A percentile compares a stretch with the other conserved stretches of the same genome.
Conservation (phyloP, 1,140 invertebrate species). For the Drosophila orena region DNA sequence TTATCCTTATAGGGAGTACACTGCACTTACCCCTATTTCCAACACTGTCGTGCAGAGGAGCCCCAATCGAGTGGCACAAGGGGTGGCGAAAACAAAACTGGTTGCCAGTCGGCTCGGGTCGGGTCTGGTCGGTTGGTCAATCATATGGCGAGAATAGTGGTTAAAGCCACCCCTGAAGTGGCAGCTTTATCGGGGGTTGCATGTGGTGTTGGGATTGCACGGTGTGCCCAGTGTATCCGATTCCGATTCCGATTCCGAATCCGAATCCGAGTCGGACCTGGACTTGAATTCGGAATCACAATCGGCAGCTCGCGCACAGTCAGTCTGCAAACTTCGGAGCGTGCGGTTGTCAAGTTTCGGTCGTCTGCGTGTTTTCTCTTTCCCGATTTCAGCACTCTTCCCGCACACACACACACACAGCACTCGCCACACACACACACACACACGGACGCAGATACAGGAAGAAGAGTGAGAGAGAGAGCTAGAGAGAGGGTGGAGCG, state of each 20-base stretch:
- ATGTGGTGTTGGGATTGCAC: not conserved
- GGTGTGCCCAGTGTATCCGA: no score
- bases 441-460: not conserved
- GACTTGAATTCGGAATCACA: not conserved
- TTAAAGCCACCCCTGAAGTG: slow-evolving; percentile 32
- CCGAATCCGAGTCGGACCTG: not conserved
- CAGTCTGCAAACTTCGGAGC: slow-evolving; percentile 74
- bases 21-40: not conserved
- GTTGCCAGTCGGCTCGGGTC: slow-evolving; percentile 23
- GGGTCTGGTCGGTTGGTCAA: not conserved
- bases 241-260: not conserved
- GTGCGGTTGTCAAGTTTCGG: slow-evolving; percentile 68
- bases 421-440: slow-evolving; percentile 21
- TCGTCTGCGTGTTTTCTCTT: slow-evolving; percentile 64
- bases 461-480: slow-evolving; percentile 6
- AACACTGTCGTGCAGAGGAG: slow-evolving; percentile 22
- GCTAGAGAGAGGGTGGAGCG: slow-evolving; percentile 14
- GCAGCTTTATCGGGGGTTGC: slow-evolving; percentile 68
- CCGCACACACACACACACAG: slow-evolving; percentile 49
- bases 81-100: slow-evolving; percentile 22
- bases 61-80: not conserved
- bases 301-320: slow-evolving; percentile 53
- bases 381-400: slow-evolving; percentile 72
- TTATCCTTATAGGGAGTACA: not conserved
- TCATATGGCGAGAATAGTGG: slow-evolving; percentile 44